Base-by-base conservation (phyloP, 2,797 vertebrate species). In the Sebastes goodei region DNA sequence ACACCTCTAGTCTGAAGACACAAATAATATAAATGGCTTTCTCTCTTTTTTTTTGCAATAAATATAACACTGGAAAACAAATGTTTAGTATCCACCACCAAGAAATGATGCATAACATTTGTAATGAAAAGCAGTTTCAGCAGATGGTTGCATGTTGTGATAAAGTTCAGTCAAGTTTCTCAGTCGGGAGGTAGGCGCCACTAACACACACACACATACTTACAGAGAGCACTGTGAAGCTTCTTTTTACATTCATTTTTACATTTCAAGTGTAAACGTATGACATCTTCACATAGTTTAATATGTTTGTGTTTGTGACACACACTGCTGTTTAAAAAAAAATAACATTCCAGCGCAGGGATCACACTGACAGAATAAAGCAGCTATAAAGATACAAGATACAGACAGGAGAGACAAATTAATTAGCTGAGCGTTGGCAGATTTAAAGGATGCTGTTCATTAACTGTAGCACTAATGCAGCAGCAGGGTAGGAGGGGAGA, bases 131-230 rank as follows among this genome's bases (percentile, higher is more conserved):
- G 65, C 72, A 53, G 46, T 56, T 69, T 73, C 56, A 71, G 71
- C 27, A 15, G 62, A 83, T 35, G 20, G 21, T 56, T 64, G 33
- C 23, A 17, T 30, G 70, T 69, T 57, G 35, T 49, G 4, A 74
- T 29, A 53, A 78, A 68, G 60, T 67, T 72, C 69, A 4, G 29
- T 75, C 29, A 78, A 86, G 71, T 77, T 77, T 89, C 60, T 81
- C 59, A 77, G 73, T 25, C 59, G 32, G 30, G 85, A 90, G 83
- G 87, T 82, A 86, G 84, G 63, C 32, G 21, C 53, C 77, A 84
- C 65, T 33, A 53, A 80, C 30, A 84, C 52, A 66, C 49, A 66
- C 46, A 8, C 46, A 49, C 46, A 49, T 20, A 52, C 68, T 69
- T 27, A 85, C 69, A 78, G 21, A 86, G 33, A 69, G 10, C 80